These are phyloP conservation scores for Oxystoma pomonae DNA, from an alignment of 2,888 invertebrate species.

Conservation along the genomic window DNA sequence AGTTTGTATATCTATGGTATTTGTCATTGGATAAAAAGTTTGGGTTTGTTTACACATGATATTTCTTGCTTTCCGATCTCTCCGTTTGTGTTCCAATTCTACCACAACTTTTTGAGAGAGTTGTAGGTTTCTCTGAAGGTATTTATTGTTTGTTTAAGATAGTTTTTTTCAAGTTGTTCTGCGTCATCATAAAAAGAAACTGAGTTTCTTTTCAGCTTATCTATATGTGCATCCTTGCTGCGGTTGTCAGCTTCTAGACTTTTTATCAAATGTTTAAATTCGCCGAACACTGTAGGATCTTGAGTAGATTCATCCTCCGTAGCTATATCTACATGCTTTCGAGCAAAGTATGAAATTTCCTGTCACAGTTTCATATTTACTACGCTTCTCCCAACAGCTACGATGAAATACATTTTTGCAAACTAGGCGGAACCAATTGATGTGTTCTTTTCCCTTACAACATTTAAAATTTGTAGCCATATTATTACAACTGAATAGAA, in stretches of 20 bases:
- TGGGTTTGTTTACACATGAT: too few relatives aligned
- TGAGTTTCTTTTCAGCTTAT: constrained; percentile 6
- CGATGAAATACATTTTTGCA: constrained; percentile 4
- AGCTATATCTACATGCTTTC: constrained; percentile 2
- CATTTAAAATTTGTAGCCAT: constrained; percentile 8
- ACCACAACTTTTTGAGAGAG: too few relatives aligned
- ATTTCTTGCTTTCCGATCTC: too few relatives aligned
- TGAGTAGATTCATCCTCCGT: background rate
- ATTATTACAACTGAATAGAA: too few relatives aligned
- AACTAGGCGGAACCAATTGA: background rate
- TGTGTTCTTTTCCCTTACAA: constrained; percentile 7
- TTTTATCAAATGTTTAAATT: background rate
- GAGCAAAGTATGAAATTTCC: constrained; percentile 3
- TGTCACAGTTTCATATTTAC: background rate
- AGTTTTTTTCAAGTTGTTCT: background rate
- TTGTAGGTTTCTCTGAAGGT: too few relatives aligned
- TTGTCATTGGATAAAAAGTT: too few relatives aligned
- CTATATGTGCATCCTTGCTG: constrained; percentile 1
- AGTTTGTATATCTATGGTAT: too few relatives aligned
- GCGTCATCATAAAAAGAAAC: background rate
- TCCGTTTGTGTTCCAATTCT: too few relatives aligned
- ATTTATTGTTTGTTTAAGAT: background rate
- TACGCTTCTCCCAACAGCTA: constrained; percentile 4
- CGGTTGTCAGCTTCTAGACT: constrained; percentile 2
- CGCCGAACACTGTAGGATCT: background rate